phyloP scores from a whole-genome alignment of 35 echinoderm and acorn worm genomes.

The Hemicentrotus pulcherrimus region DNA sequence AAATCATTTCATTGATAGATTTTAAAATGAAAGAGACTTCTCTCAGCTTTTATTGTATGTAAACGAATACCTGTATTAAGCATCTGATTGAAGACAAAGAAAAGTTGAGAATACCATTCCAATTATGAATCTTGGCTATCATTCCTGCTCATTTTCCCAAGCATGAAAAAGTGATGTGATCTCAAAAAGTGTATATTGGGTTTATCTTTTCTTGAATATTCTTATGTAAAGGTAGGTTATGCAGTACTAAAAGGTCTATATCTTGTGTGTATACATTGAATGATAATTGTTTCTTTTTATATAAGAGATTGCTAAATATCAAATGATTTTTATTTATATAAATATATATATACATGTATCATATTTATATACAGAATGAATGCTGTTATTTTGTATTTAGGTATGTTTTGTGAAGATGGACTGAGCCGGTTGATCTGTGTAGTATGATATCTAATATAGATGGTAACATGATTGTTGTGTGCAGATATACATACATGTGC shows the following conservation, averaged over 20 bases:
- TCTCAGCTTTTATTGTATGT: not conserved
- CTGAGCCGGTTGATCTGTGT: not conserved
- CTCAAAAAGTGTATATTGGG: not conserved
- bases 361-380: not conserved
- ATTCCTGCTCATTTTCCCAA: not conserved
- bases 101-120: not conserved
- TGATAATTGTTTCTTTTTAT: not conserved
- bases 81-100: not conserved
- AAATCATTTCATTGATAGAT: not conserved
- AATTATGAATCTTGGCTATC: not conserved
- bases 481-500: not conserved
- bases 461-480: not conserved
- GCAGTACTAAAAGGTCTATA: not conserved
- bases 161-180: not conserved
- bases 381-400: not conserved
- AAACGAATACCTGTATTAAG: not conserved
- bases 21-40: not conserved
- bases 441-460: not conserved
- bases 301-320: constrained; percentile 3
- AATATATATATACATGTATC: not conserved
- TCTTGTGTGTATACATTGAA: constrained; percentile 19
- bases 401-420: not conserved
- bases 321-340: constrained; percentile 21
- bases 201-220: not conserved
- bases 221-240: not conserved